Conservation (phyloP, 2,113 vertebrate species). For the Caretta caretta region DNA sequence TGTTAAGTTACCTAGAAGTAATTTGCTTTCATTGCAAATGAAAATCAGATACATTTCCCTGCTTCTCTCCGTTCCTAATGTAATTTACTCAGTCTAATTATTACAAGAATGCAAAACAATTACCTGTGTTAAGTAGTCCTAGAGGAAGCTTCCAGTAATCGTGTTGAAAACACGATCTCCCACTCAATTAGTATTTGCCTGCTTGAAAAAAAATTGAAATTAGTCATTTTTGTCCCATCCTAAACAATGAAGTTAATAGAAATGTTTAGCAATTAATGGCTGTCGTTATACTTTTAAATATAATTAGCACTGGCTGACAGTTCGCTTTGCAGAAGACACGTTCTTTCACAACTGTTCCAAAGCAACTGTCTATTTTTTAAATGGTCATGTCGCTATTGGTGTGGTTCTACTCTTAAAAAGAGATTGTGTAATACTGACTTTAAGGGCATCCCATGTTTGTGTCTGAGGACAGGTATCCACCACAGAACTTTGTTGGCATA, state of each 20-base stretch:
- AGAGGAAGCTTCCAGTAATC: neutral
- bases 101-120: conserved; percentile 14
- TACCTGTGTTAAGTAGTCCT: neutral
- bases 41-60: neutral
- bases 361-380: conserved; percentile 1
- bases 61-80: neutral
- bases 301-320: conserved; percentile 30
- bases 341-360: conserved; percentile 16
- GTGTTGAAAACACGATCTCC: conserved; percentile 16
- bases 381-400: neutral
- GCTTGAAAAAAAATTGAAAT: neutral
- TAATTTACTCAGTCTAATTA: conserved; percentile 31
- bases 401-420: neutral
- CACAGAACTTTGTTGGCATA: neutral
- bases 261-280: neutral
- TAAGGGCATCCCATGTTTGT: neutral
- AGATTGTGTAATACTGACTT: neutral
- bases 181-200: neutral
- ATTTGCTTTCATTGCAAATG: neutral
- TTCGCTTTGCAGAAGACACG: neutral
- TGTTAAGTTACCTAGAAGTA: neutral
- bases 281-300: conserved; percentile 2
- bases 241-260: conserved; percentile 32
- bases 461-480: neutral
- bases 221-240: conserved; percentile 19